phyloP scores from a whole-genome alignment of 2,797 vertebrate genomes.

The Columba guinea region DNA sequence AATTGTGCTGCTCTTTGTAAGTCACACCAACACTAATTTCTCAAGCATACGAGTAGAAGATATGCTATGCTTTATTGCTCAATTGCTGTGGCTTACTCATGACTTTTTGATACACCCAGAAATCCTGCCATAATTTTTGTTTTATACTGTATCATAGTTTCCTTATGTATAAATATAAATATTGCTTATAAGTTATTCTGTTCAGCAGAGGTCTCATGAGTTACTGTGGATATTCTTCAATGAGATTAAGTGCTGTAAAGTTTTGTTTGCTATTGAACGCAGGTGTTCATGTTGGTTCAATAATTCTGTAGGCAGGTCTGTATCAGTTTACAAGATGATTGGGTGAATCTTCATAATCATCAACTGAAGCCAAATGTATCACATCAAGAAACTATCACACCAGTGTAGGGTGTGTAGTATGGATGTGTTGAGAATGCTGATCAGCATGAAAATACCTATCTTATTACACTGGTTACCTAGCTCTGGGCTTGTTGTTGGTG shows the following conservation, averaged over 20 bases:
- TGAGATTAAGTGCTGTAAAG: background rate
- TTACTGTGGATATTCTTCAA: background rate
- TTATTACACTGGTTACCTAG: background rate
- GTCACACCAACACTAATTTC: background rate
- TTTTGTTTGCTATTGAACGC: background rate
- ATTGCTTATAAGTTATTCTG: background rate
- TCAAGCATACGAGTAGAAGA: background rate
- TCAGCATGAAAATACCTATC: background rate
- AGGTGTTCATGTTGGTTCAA: background rate
- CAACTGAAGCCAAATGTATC: background rate
- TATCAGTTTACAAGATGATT: background rate
- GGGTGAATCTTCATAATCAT: background rate
- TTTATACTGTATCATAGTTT: background rate
- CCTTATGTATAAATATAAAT: background rate
- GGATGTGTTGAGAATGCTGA: background rate
- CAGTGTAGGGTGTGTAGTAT: background rate
- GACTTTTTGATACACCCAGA: constrained; percentile 35
- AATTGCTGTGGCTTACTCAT: constrained; percentile 30
- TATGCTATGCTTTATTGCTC: constrained; percentile 14
- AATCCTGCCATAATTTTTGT: constrained; percentile 1
- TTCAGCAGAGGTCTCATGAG: background rate
- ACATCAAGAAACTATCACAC: background rate
- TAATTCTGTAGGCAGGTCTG: background rate
- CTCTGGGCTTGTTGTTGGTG: background rate
- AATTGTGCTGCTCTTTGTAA: background rate